Conservation (phyloP, 2,113 vertebrate genomes). For the Azemiops feae region DNA sequence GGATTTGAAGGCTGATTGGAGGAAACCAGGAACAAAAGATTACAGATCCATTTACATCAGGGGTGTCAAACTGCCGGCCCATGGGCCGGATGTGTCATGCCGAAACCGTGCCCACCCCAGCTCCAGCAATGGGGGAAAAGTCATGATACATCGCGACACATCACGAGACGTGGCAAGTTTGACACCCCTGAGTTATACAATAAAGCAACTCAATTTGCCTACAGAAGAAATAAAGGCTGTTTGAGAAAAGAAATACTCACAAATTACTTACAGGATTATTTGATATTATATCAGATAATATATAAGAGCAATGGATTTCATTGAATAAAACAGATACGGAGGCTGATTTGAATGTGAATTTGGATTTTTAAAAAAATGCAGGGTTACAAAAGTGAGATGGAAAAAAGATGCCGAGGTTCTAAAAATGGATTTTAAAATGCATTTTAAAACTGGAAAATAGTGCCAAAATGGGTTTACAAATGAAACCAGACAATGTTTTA, state of each 20-base stretch:
- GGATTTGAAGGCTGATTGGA: neutral
- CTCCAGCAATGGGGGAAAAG: no score
- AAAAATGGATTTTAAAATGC: neutral
- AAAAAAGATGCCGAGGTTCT: neutral
- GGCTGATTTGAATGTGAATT: neutral
- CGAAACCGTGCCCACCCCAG: no score
- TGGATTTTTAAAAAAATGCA: neutral
- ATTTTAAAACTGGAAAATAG: neutral
- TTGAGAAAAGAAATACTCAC: neutral
- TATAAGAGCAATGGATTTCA: neutral
- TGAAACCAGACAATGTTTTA: neutral
- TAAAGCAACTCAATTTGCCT: neutral
- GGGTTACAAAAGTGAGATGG: neutral
- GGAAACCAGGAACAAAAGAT: neutral
- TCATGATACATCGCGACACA: accelerated
- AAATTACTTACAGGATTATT: neutral
- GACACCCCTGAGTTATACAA: neutral
- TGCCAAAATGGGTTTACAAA: neutral
- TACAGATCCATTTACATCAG: neutral
- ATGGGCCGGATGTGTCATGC: no score
- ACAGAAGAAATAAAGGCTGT: neutral
- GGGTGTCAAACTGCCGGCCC: no score
- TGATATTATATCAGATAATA: neutral
- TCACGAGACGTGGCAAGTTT: no score
- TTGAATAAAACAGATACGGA: neutral